Evolutionary conservation across 2,113 vertebrate genomes (phyloP).

Genomic region (Cyrtonyx montezumae): DNA sequence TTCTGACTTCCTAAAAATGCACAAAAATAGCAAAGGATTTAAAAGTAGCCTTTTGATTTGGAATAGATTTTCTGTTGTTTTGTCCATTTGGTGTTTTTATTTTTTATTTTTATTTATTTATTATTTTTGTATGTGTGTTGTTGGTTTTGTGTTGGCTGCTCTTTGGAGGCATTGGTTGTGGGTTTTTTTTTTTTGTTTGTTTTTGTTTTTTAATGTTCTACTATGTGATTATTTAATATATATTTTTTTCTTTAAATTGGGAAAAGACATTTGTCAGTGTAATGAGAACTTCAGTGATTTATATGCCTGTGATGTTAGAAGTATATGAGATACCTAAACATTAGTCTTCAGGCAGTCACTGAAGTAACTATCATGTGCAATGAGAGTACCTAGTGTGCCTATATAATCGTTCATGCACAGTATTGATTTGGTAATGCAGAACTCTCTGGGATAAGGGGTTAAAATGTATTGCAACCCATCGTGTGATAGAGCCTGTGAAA

Average conservation of each 20-base stretch:
- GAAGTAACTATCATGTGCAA: not conserved
- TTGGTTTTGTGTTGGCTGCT: not conserved
- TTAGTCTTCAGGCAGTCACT: not conserved
- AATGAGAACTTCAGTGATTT: not conserved
- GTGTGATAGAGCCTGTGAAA: too few species aligned
- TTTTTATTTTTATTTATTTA: too few species aligned
- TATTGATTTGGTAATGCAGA: not conserved
- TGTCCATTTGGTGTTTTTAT: not conserved
- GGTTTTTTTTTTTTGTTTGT: not conserved
- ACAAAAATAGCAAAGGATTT: not conserved
- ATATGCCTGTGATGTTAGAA: not conserved
- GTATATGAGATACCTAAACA: not conserved
- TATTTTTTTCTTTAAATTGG: not conserved
- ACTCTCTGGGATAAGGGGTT: not conserved
- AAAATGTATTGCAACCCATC: too few species aligned
- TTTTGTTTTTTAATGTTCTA: not conserved
- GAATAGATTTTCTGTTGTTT: not conserved
- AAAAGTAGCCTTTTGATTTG: not conserved
- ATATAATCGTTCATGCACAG: not conserved
- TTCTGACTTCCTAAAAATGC: not conserved
- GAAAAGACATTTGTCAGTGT: not conserved
- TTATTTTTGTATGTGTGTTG: too few species aligned
- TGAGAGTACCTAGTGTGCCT: not conserved
- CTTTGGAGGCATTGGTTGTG: not conserved
- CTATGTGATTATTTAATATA: not conserved